These are phyloP conservation scores for Eurois occulta DNA, from an alignment of 2,888 invertebrate species.

Conservation along the genomic window DNA sequence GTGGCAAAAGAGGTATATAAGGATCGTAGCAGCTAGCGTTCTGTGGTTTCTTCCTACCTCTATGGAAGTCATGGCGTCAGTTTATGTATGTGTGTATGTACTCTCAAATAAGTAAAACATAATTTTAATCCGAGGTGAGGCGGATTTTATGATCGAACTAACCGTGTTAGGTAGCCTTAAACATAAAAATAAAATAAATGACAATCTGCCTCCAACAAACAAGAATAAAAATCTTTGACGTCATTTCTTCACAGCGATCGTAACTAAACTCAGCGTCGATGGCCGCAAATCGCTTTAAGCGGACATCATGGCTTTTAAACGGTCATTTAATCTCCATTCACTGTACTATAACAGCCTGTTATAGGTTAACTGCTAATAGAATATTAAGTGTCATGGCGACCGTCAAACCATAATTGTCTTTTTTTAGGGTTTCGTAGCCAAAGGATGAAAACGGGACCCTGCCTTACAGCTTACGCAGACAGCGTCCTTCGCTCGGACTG, in stretches of 20 bases:
- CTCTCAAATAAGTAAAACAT: not conserved
- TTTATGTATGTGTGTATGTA: too few relatives aligned
- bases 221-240: slow-evolving; percentile 10
- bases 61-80: too few relatives aligned
- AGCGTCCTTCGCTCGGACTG: not conserved
- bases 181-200: not conserved
- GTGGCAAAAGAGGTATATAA: too few relatives aligned
- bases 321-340: slow-evolving; percentile 54
- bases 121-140: not conserved
- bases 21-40: too few relatives aligned
- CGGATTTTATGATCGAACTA: not conserved
- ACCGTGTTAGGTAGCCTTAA: not conserved
- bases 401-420: slow-evolving; percentile 25
- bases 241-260: slow-evolving; percentile 21
- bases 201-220: not conserved
- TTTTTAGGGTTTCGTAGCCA: slow-evolving; percentile 16
- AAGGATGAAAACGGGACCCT: not conserved
- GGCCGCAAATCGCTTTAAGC: slow-evolving; percentile 32
- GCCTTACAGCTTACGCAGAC: not conserved
- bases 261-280: slow-evolving; percentile 23
- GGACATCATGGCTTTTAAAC: slow-evolving; percentile 35
- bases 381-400: slow-evolving; percentile 43
- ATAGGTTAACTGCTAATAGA: slow-evolving; percentile 65
- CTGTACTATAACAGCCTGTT: slow-evolving; percentile 51
- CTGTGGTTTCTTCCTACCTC: too few relatives aligned